Percentiles rank a stretch among this genome's conserved stretches.
Evolutionary conservation across 2,113 vertebrate species (phyloP).

Genomic region (Caranx melampygus): DNA sequence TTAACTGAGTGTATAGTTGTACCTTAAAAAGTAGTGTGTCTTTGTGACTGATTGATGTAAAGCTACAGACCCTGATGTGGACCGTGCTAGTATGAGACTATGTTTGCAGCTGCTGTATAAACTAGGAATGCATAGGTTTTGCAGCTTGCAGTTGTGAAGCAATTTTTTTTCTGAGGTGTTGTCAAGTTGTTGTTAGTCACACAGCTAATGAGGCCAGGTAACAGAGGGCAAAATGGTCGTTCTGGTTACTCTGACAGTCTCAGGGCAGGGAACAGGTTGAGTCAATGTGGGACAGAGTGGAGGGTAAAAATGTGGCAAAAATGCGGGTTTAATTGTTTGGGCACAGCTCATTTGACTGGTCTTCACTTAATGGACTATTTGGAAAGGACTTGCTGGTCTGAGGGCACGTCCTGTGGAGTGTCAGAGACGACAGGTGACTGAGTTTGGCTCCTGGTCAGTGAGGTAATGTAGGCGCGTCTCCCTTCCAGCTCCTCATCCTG

Average conservation of each 20-base stretch:
- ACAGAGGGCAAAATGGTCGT: conserved; percentile 19
- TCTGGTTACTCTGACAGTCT: neutral
- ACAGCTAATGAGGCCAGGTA: conserved; percentile 5
- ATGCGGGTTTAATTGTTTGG: conserved; percentile 1
- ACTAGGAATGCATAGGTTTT: conserved; percentile 7
- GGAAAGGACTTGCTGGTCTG: conserved; percentile 36
- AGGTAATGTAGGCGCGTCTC: neutral
- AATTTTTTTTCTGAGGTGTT: neutral
- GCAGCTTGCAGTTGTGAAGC: conserved; percentile 4
- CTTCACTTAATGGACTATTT: conserved; percentile 36
- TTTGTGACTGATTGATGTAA: conserved; percentile 10
- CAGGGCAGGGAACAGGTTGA: conserved; percentile 1
- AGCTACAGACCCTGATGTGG: conserved; percentile 1
- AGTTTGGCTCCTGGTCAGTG: conserved; percentile 1
- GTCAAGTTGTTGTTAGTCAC: conserved; percentile 12
- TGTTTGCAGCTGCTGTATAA: conserved; percentile 4
- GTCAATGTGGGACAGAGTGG: neutral
- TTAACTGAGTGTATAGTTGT: no score
- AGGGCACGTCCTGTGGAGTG: neutral
- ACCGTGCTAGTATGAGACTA: conserved; percentile 62
- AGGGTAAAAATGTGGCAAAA: conserved; percentile 14
- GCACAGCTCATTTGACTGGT: neutral
- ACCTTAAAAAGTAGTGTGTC: no score
- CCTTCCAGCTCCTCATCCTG: conserved; percentile 82
- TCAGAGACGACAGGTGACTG: neutral